Base-by-base conservation (phyloP, 2,113 vertebrate genomes). In the Callocephalon fimbriatum region DNA sequence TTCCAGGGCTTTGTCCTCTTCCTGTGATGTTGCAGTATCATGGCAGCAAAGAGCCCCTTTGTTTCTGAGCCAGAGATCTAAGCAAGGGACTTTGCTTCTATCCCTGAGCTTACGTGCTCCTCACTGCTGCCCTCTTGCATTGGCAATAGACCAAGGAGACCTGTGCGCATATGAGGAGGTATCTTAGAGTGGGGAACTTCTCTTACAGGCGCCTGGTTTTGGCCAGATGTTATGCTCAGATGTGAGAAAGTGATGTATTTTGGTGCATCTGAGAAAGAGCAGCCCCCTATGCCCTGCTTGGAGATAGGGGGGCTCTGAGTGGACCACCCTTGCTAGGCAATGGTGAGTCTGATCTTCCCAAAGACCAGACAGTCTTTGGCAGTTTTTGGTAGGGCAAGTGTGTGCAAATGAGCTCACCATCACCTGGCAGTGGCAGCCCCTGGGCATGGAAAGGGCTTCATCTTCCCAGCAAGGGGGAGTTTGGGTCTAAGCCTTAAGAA, bases 131-230 rank as follows among this genome's bases (percentile, higher is more conserved):
- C 68, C 37, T 73, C 79, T 71, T 78, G 31, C 80, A 86, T 0
- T 79, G 32, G 21, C 0, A 0, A 21, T 25, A 8, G 44, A 47
- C 40, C 29, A 10, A 58, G 73, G 51, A 78, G n/a, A 51, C 0
- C 32, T 35, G 0, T 38, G n/a, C 42, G 20, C 0, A 0, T 62
- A 40, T 25, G 16, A 62, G 12, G 22, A 27, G 27, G 21, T 44
- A 31, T 53, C 42, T 86, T n/a, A 51, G 12, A 35, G 14, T 44
- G 40, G 17, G 21, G 42, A 56, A 3, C 53, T 54, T 61, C 50
- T 83, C 61, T 75, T 59, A 35, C 4, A 18, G 66, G 37, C 1
- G 0, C n/a, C 44, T 59, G 13, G 2, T 40, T 96, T 89, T 32
- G 56, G 54, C 51, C 79, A 84, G 38, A 40, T 79, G 9, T 53